Percentiles rank a stretch among this genome's conserved stretches.
Evolutionary conservation across 2,113 vertebrate genomes (phyloP).

Genomic region (Jacana jacana): DNA sequence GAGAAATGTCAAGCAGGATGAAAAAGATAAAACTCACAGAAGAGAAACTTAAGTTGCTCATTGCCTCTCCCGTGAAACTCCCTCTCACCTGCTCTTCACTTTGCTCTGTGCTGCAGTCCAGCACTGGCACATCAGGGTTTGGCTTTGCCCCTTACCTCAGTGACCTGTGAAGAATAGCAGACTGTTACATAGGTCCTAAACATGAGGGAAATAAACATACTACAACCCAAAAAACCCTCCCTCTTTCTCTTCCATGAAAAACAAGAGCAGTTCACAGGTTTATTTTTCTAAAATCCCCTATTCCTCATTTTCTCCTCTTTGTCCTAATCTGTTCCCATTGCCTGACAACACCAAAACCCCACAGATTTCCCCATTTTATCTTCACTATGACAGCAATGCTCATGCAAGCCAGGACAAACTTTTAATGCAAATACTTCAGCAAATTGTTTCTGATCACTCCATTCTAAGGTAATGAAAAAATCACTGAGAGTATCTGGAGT

Average conservation of each 20-base stretch:
- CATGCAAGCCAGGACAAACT: background rate
- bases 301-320: background rate
- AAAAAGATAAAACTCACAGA: conserved; percentile 11
- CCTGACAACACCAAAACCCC: background rate
- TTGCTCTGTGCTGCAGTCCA: background rate
- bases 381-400: background rate
- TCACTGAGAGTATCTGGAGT: background rate
- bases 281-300: background rate
- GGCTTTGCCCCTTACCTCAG: background rate
- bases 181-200: background rate
- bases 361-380: background rate
- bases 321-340: background rate
- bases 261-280: background rate
- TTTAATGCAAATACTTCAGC: background rate
- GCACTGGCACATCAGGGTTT: background rate
- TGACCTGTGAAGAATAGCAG: background rate
- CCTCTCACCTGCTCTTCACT: background rate
- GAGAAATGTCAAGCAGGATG: conserved; percentile 15
- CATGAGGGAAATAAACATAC: background rate
- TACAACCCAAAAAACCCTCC: background rate
- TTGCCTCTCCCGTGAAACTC: background rate
- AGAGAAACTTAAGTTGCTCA: background rate
- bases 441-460: background rate
- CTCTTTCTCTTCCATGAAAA: background rate
- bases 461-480: background rate